Percentiles rank a stretch among this genome's conserved stretches.
Conservation (phyloP, 2,888 invertebrate genomes). For the Agrotis clavis region DNA sequence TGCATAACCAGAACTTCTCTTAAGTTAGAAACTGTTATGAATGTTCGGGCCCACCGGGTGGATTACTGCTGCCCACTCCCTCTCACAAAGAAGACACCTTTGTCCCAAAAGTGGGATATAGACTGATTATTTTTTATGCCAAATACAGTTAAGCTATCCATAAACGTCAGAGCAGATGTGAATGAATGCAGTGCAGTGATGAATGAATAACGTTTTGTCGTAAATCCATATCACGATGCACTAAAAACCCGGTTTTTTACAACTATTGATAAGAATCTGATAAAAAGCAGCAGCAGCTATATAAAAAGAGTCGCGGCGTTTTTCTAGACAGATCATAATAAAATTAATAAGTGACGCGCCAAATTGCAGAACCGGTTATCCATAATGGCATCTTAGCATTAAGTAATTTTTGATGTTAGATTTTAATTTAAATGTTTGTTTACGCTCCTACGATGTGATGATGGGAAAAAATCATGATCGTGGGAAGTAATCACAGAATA, state of each 20-base stretch:
- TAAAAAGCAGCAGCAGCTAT: slow-evolving; percentile 4
- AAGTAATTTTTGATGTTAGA: no score
- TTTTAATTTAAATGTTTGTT: no score
- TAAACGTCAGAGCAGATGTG: neutral
- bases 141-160: neutral
- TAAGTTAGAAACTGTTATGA: no score
- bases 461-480: no score
- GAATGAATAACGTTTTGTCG: no score
- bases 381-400: no score
- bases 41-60: no score
- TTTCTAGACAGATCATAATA: neutral
- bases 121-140: neutral
- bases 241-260: neutral
- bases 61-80: neutral
- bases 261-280: neutral
- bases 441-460: no score
- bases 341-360: neutral
- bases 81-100: neutral
- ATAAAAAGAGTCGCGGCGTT: neutral
- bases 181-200: no score
- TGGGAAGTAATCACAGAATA: no score
- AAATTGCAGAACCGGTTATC: neutral
- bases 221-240: neutral
- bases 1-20: no score
- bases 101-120: no score